Evolutionary conservation across 1,140 invertebrate genomes (phyloP).

Genomic region (Whitmania pigra): DNA sequence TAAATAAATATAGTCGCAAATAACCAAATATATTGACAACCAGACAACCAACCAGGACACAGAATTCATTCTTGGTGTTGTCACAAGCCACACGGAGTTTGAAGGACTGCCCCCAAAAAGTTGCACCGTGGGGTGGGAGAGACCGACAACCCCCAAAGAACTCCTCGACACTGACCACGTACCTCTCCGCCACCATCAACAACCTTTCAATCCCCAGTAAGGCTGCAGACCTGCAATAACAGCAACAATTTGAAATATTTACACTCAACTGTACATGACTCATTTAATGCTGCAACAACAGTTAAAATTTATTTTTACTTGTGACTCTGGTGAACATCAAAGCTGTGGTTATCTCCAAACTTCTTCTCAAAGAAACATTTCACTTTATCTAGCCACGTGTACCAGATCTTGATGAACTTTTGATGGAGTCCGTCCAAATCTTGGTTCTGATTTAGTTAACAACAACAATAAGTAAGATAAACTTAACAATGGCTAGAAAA

Average conservation of each 20-base stretch:
- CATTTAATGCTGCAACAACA: too few relatives aligned
- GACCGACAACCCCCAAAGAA: slow-evolving; percentile 39
- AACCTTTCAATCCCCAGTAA: slow-evolving; percentile 45
- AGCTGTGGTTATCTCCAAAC: neutral
- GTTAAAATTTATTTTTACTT: neutral
- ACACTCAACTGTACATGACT: too few relatives aligned
- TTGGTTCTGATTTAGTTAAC: slow-evolving; percentile 25
- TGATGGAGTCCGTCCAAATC: slow-evolving; percentile 44
- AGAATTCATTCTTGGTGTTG: slow-evolving; percentile 41
- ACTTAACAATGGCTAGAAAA: neutral
- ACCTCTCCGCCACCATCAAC: slow-evolving; percentile 45
- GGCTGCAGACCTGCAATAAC: slow-evolving; percentile 33
- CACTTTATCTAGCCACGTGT: slow-evolving; percentile 43
- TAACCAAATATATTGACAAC: too few relatives aligned
- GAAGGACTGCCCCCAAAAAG: slow-evolving; percentile 45
- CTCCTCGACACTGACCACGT: slow-evolving; percentile 46
- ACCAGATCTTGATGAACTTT: slow-evolving; percentile 47
- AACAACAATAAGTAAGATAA: neutral
- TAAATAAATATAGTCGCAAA: neutral
- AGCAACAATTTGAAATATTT: neutral
- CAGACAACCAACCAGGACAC: slow-evolving; percentile 34
- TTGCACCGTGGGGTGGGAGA: slow-evolving; percentile 46
- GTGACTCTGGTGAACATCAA: neutral
- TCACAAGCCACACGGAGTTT: slow-evolving; percentile 41
- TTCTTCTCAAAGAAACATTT: slow-evolving; percentile 16